phyloP scores from a whole-genome alignment of 2,113 vertebrate genomes.

The Scytalopus superciliaris region DNA sequence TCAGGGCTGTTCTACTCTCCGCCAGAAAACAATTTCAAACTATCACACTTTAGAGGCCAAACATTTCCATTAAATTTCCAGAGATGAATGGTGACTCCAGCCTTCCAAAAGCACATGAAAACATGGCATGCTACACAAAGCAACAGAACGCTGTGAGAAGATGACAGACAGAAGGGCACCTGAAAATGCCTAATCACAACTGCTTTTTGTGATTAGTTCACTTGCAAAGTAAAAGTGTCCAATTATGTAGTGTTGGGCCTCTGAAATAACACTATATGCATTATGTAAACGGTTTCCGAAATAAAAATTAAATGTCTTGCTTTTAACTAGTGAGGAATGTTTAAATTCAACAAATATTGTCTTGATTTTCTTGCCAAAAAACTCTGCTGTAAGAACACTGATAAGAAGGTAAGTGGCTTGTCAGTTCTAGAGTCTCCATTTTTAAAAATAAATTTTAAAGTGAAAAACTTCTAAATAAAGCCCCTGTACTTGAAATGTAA shows the following conservation, averaged over 20 bases:
- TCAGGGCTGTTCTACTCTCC: neutral
- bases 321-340: neutral
- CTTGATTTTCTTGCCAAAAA: slow-evolving; percentile 35
- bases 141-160: neutral
- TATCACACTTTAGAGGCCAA: neutral
- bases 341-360: slow-evolving; percentile 31
- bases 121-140: neutral
- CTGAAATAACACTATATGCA: neutral
- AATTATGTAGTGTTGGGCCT: neutral
- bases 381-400: neutral
- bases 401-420: neutral
- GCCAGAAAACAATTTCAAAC: neutral
- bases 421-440: neutral
- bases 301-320: neutral
- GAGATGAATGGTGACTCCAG: neutral
- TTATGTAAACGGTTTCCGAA: neutral
- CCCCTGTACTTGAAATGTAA: neutral
- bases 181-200: neutral
- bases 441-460: neutral
- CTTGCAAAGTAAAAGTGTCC: neutral
- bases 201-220: neutral
- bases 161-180: neutral
- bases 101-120: neutral
- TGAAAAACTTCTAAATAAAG: slow-evolving; percentile 26
- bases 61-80: neutral